phyloP scores from a whole-genome alignment of 2,888 invertebrate species.

The Willowsia nigromaculata region DNA sequence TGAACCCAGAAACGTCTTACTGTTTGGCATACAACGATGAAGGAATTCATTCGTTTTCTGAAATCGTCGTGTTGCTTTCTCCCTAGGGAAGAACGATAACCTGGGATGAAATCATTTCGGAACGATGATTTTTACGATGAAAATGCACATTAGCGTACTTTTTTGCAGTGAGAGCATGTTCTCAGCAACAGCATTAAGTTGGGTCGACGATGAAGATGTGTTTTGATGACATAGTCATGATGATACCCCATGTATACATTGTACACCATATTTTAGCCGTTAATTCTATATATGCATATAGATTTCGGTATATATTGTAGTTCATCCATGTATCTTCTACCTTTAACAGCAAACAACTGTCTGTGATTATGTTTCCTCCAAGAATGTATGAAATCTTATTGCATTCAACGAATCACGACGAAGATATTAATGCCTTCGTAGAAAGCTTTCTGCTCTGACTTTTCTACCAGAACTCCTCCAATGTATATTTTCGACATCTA shows the following conservation, averaged over 20 bases:
- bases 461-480: too few species aligned
- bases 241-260: too few species aligned
- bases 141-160: constrained; percentile 62
- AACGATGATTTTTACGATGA: constrained; percentile 71
- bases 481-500: constrained; percentile 3
- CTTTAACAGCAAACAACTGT: background rate
- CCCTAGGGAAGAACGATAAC: constrained; percentile 59
- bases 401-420: constrained; percentile 50
- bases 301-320: too few species aligned
- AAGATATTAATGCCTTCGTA: constrained; percentile 43
- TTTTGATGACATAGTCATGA: constrained; percentile 50
- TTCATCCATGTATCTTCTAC: too few species aligned
- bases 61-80: constrained; percentile 63
- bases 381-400: background rate
- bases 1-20: constrained; percentile 40
- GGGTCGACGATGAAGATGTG: constrained; percentile 1
- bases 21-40: constrained; percentile 34
- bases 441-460: constrained; percentile 42
- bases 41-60: constrained; percentile 39
- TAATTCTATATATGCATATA: background rate
- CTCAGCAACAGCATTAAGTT: constrained; percentile 67
- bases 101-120: constrained; percentile 70
- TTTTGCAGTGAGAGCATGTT: constrained; percentile 48
- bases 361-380: background rate
- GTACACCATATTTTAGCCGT: constrained; percentile 10